Base-by-base conservation (phyloP, 2,888 invertebrate genomes). In the Phoenoteleia sp. region DNA sequence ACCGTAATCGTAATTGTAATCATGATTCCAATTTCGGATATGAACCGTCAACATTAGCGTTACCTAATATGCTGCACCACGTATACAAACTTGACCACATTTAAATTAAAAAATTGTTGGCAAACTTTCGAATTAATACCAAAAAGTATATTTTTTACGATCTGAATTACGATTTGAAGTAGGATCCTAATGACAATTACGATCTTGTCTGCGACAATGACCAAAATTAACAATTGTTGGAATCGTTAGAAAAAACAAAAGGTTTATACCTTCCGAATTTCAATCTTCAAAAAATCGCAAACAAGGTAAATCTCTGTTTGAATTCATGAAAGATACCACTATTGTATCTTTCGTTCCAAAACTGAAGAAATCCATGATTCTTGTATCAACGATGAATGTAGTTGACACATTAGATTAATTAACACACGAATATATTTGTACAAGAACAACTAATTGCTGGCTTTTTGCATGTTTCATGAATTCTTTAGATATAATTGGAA, bases 191-290 rank as follows among this genome's bases (percentile, higher is more conserved):
- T n/a, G n/a, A n/a, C n/a, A n/a, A n/a, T n/a, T n/a, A n/a, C n/a
- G n/a, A n/a, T n/a, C n/a, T n/a, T n/a, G n/a, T n/a, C n/a, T n/a
- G n/a, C n/a, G n/a, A n/a, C n/a, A n/a, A n/a, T n/a, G n/a, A n/a
- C n/a, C n/a, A n/a, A n/a, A n/a, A n/a, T n/a, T n/a, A n/a, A n/a
- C n/a, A n/a, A n/a, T n/a, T n/a, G n/a, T n/a, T 0, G 72, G 72
- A 47, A 72, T 58, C 33, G 72, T 72, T 6, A 21, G 58, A 19
- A 72, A 58, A 27, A 72, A 72, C 33, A 72, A 72, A 25, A 17
- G n/a, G n/a, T 71, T 71, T 72, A 60, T 60, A 29, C 62, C 74
- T 25, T 33, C 74, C n/a, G 62, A 74, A 74, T 74, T 74, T 52
- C 39, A 62, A 33, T 42, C 62, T 62, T 62, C 62, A 62, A 39